Percentiles rank a stretch among this genome's conserved stretches.
These are phyloP conservation scores for Lindbergichthys nudifrons DNA, from an alignment of 2,797 vertebrate species.

Conservation along the genomic window DNA sequence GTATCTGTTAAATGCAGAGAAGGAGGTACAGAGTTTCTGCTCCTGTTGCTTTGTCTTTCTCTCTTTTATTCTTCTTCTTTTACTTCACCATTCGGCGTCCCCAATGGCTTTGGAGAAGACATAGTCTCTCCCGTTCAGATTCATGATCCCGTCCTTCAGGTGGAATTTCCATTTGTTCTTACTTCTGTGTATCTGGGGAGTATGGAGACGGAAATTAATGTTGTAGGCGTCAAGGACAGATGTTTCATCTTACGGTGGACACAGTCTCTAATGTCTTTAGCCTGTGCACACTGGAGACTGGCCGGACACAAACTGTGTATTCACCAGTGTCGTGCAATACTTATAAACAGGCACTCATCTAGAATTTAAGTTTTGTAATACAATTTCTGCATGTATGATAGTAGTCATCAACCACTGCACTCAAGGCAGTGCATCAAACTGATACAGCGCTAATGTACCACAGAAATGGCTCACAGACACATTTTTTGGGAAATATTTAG, in stretches of 20 bases:
- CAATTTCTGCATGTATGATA: neutral
- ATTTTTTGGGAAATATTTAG: neutral
- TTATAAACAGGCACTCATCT: neutral
- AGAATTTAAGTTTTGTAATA: neutral
- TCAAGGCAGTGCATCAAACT: neutral
- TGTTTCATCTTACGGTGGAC: slow-evolving; percentile 42
- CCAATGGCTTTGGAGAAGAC: slow-evolving; percentile 99
- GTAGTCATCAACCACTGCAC: neutral
- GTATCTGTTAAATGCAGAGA: slow-evolving; percentile 77
- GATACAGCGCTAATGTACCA: neutral
- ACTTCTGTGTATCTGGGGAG: slow-evolving; percentile 96
- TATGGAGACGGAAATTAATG: slow-evolving; percentile 46
- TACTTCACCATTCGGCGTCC: slow-evolving; percentile 96
- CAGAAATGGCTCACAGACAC: neutral
- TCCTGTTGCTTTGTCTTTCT: slow-evolving; percentile 44
- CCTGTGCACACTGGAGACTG: slow-evolving; percentile 2
- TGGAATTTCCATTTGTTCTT: slow-evolving; percentile 99
- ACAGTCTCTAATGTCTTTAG: slow-evolving; percentile 31
- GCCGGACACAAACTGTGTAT: neutral
- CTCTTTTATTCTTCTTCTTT: neutral
- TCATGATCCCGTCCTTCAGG: slow-evolving; percentile 99
- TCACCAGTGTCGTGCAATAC: neutral
- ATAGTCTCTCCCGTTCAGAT: slow-evolving; percentile 98
- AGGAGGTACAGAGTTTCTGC: slow-evolving; percentile 66
- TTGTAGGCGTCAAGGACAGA: slow-evolving; percentile 58